These are phyloP conservation scores for Bucorvus abyssinicus DNA, from an alignment of 2,797 vertebrate species.

Conservation along the genomic window DNA sequence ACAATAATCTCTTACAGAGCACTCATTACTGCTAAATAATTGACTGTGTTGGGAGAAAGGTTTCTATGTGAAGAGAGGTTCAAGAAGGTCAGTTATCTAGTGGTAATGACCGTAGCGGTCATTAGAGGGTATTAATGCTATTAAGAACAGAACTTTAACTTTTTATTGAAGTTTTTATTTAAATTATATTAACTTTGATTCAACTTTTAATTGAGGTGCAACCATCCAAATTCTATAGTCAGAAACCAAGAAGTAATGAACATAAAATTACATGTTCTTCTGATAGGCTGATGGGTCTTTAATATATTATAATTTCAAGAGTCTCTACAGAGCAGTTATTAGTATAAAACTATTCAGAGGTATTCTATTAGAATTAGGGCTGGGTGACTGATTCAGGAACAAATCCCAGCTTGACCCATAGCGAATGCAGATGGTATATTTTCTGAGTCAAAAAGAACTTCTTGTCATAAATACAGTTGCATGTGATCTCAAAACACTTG, in stretches of 20 bases:
- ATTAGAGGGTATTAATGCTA: conserved; percentile 76
- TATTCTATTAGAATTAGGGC: conserved; percentile 71
- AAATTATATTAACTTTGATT: conserved; percentile 79
- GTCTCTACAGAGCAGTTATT: conserved; percentile 73
- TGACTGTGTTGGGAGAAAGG: conserved; percentile 64
- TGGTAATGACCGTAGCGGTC: conserved; percentile 74
- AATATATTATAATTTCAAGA: conserved; percentile 77
- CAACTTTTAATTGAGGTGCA: conserved; percentile 80
- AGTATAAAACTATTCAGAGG: conserved; percentile 65
- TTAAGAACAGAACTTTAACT: conserved; percentile 77
- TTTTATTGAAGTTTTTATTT: conserved; percentile 80
- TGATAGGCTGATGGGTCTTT: conserved; percentile 73
- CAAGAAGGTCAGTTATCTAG: conserved; percentile 74
- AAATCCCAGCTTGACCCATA: conserved; percentile 14
- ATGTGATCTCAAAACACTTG: not conserved
- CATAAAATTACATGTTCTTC: conserved; percentile 78
- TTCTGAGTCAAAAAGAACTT: conserved; percentile 9
- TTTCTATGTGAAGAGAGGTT: conserved; percentile 70
- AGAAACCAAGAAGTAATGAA: conserved; percentile 76
- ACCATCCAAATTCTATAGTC: conserved; percentile 76
- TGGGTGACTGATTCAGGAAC: conserved; percentile 63
- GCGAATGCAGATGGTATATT: not conserved
- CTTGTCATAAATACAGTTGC: not conserved
- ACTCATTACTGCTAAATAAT: conserved; percentile 71
- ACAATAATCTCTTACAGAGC: conserved; percentile 66